A percentile compares a stretch with the other conserved stretches of the same genome.
phyloP scores from a whole-genome alignment of 2,113 vertebrate genomes.

The Cryptomyrus ogoouensis region DNA sequence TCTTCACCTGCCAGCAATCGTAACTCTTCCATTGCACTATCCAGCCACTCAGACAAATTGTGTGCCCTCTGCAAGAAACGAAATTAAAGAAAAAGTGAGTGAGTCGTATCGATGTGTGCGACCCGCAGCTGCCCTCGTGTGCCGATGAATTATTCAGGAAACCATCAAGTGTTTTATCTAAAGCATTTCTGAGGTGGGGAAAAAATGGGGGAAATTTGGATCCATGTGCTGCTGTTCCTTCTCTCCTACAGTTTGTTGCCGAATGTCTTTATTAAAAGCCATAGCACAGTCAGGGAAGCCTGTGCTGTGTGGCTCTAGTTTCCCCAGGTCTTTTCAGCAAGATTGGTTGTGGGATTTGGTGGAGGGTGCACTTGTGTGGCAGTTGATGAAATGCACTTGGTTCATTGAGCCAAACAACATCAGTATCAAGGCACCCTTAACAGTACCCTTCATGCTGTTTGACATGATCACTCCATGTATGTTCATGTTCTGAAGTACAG shows the following conservation, averaged over 20 bases:
- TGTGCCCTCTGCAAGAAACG: slow-evolving; percentile 46
- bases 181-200: slow-evolving; percentile 4
- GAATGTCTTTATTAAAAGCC: slow-evolving; percentile 17
- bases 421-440: not conserved
- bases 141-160: slow-evolving; percentile 69
- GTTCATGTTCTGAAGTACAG: not conserved
- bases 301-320: not conserved
- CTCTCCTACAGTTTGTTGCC: slow-evolving; percentile 34
- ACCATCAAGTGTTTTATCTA: slow-evolving; percentile 52
- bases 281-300: not conserved
- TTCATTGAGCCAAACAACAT: not conserved
- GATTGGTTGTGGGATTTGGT: not conserved
- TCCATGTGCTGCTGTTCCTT: slow-evolving; percentile 18
- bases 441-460: not conserved
- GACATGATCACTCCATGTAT: not conserved
- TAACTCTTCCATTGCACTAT: slow-evolving; percentile 19
- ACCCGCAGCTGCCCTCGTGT: slow-evolving; percentile 57
- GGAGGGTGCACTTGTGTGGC: not conserved
- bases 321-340: not conserved
- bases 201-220: not conserved
- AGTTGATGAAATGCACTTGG: not conserved
- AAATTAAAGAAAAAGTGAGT: slow-evolving; percentile 68
- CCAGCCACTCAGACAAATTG: slow-evolving; percentile 53
- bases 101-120: slow-evolving; percentile 66
- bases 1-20: not conserved